Evolutionary conservation across 2,888 invertebrate species (phyloP), one percentile per base, ranked within the genome.

Genomic region (Gnatocerus cornutus): DNA sequence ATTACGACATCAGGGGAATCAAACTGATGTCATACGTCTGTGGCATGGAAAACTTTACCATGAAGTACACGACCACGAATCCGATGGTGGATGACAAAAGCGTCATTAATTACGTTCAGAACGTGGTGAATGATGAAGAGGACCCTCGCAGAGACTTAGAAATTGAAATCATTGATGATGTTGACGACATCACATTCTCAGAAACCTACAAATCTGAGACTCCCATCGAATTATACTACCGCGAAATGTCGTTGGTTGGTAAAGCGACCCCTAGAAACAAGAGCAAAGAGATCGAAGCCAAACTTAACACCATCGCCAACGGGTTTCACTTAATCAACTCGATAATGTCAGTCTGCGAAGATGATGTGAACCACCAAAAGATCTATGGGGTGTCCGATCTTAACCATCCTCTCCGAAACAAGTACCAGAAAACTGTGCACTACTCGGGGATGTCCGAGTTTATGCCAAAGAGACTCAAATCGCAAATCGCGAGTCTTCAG

Each of bases 241-340:
- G 66, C 10, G 76, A 76, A 64, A 64, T 74, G 69, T 33, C 48
- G 7, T 8, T 55, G 39, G 63, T 74, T 8, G 66, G 73, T 12
- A 65, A 71, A 29, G 12, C 69, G 0, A 70, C 73, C 48, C 69
- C 73, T 5, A 68, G 58, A 53, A 71, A 77, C 52, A 64, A 71
- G 10, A 69, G 72, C 27, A 73, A 68, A 39, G 69, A 68, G 56
- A 66, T 74, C n/a, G 77, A 78, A 37, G 71, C 71, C 0, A 74
- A 74, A 68, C 48, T 71, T 9, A 80, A 79, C 63, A 81, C 81
- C 0, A 78, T 80, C 68, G 75, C 74, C 27, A 69, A 77, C 50
- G 76, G 79, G 4, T 82, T 81, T 67, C 81, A 82, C 65, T 68
- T 81, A 48, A 69, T 77, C 27, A 55, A 74, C n/a, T 78, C 80